Percentiles rank a stretch among this genome's conserved stretches.
Evolutionary conservation across 2,888 invertebrate genomes (phyloP).

Genomic region (Coleophora flavipennella): DNA sequence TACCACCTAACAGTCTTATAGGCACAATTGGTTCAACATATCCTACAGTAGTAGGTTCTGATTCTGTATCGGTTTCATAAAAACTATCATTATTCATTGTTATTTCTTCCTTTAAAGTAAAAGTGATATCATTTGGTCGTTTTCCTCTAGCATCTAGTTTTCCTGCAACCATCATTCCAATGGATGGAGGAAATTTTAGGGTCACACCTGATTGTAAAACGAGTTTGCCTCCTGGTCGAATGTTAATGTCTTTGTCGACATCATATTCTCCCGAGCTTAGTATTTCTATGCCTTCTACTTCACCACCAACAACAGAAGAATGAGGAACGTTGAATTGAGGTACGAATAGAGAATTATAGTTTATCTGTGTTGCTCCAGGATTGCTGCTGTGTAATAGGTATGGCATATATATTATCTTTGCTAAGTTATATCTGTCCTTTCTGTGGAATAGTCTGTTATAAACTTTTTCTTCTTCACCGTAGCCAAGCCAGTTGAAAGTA

Average conservation of each 20-base stretch:
- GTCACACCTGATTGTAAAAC: constrained; percentile 91
- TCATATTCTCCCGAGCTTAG: constrained; percentile 88
- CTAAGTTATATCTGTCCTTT: constrained; percentile 95
- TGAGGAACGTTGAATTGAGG: constrained; percentile 83
- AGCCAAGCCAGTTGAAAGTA: constrained; percentile 94
- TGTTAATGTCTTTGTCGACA: constrained; percentile 94
- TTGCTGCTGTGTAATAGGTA: constrained; percentile 92
- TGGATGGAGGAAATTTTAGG: constrained; percentile 90
- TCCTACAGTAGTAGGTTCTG: constrained; percentile 74
- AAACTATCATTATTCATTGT: constrained; percentile 76
- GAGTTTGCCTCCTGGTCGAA: constrained; percentile 93
- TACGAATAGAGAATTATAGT: constrained; percentile 82
- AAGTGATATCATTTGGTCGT: constrained; percentile 83
- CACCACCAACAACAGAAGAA: constrained; percentile 86
- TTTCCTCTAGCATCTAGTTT: constrained; percentile 87
- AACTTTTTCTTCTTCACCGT: constrained; percentile 79
- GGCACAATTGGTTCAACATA: constrained; percentile 77
- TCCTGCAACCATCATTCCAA: constrained; percentile 98
- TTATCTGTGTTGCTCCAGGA: constrained; percentile 87
- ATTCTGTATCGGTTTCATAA: constrained; percentile 70
- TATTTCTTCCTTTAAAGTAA: constrained; percentile 85
- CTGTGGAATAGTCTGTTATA: constrained; percentile 85
- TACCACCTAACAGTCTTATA: constrained; percentile 87
- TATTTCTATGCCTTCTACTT: constrained; percentile 92
- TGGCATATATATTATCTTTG: constrained; percentile 92